Evolutionary conservation across 2,888 invertebrate species (phyloP).

Genomic region (Mactromeris polynyma): DNA sequence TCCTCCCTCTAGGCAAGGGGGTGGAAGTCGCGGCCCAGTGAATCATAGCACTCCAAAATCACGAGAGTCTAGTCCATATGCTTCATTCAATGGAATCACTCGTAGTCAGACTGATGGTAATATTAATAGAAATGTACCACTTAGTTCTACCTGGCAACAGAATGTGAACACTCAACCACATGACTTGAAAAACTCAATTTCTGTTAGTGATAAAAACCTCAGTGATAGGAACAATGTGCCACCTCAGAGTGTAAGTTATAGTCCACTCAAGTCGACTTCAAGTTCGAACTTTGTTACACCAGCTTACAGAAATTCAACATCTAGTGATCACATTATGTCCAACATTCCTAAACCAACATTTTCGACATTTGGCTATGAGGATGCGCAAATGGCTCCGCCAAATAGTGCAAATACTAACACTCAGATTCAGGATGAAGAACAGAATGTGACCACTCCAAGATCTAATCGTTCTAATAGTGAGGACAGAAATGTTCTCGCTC

Average conservation of each 20-base stretch:
- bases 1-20: conserved; percentile 59
- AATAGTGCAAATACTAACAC: conserved; percentile 36
- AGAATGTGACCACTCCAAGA: conserved; percentile 39
- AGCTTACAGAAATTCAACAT: conserved; percentile 52
- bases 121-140: conserved; percentile 29
- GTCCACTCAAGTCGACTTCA: conserved; percentile 17
- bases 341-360: conserved; percentile 70
- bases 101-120: conserved; percentile 69
- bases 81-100: conserved; percentile 48
- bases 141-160: conserved; percentile 20
- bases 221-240: conserved; percentile 14
- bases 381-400: conserved; percentile 28
- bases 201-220: conserved; percentile 34
- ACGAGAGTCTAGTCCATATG: conserved; percentile 73
- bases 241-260: conserved; percentile 17
- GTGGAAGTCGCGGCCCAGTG: conserved; percentile 48
- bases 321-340: conserved; percentile 60
- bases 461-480: conserved; percentile 42
- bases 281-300: neutral
- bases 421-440: conserved; percentile 37
- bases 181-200: conserved; percentile 16
- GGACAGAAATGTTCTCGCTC: conserved; percentile 13
- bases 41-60: conserved; percentile 74
- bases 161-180: neutral
- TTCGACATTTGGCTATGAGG: conserved; percentile 75